Base-by-base conservation (phyloP, 2,888 invertebrate species). In the Brachynemurus nebulosus region DNA sequence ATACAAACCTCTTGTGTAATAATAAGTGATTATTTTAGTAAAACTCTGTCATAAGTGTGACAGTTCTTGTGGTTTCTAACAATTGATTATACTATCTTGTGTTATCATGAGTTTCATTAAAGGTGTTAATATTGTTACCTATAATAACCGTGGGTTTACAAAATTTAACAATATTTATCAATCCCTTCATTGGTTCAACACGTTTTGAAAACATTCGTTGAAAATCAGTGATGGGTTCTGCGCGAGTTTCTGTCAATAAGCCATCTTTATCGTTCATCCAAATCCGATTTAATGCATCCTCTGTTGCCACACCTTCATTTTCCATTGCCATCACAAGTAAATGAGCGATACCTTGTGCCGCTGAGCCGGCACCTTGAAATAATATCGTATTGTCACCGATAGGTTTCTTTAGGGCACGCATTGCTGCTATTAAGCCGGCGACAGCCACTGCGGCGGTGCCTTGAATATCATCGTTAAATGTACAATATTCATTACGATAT, bases 391-490 rank as follows among this genome's bases (percentile, higher is more conserved):
- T 85, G 47, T 97, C 89, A 36, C 76, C 74, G 56, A 98, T 75
- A 55, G 80, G 81, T 57, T 77, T 81, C 55, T 81, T 80, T 1
- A 89, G 90, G 46, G 91, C 68, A 50, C 82, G 69, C 43, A 74
- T 71, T 25, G 86, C 80, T 1, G 90, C 86, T 57, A 91, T 70
- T 16, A 98, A 68, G 0, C 97, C 97, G 5, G 92, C 93, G 2
- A 96, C 88, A 7, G 91, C 93, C 1, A 97, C 97, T 20, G 90
- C 80, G 2, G 97, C 97, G 0, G 96, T 93, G 52, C 96, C 93
- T 66, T 97, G 96, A 58, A 98, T 98, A 59, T 98, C 98, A 59
- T 98, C 98, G 65, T 98, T 98, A 66, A 98, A 98, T 17, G 95
- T 95, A 65, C 97, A 97, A 64, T 92, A 97, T 51, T 76, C 75